Conservation (phyloP, 2,113 vertebrate species). For the Thunnus thynnus region DNA sequence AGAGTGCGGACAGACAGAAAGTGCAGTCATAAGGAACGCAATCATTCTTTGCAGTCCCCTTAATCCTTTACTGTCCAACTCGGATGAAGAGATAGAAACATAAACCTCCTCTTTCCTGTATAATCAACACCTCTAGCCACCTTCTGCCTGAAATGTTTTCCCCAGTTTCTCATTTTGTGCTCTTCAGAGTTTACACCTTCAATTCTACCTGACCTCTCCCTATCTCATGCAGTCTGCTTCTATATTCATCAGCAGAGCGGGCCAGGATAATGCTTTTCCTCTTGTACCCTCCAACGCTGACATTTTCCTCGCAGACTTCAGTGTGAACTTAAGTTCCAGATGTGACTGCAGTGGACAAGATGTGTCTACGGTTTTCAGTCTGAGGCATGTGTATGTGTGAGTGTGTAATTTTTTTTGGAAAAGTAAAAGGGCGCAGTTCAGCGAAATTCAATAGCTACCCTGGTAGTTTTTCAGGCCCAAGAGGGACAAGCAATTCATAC, state of each 20-base stretch:
- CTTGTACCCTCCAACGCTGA: conserved; percentile 5
- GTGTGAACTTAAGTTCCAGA: conserved; percentile 10
- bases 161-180: conserved; percentile 37
- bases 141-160: conserved; percentile 22
- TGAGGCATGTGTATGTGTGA: background rate
- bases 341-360: conserved; percentile 6
- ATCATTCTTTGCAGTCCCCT: conserved; percentile 5
- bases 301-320: conserved; percentile 26
- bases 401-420: conserved; percentile 24
- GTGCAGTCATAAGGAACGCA: conserved; percentile 5
- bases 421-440: conserved; percentile 45
- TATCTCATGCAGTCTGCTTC: conserved; percentile 11
- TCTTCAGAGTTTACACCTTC: conserved; percentile 33
- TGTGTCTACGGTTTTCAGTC: conserved; percentile 6
- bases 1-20: background rate
- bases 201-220: conserved; percentile 23
- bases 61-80: conserved; percentile 7
- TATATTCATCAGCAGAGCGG: conserved; percentile 37
- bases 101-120: conserved; percentile 29
- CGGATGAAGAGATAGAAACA: conserved; percentile 14
- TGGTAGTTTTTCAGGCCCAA: conserved; percentile 22
- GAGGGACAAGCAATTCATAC: conserved; percentile 50
- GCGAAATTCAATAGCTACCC: conserved; percentile 54
- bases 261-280: conserved; percentile 3
- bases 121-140: conserved; percentile 33